phyloP scores from a whole-genome alignment of 1,140 invertebrate genomes.

The Teleogryllus occipitalis region DNA sequence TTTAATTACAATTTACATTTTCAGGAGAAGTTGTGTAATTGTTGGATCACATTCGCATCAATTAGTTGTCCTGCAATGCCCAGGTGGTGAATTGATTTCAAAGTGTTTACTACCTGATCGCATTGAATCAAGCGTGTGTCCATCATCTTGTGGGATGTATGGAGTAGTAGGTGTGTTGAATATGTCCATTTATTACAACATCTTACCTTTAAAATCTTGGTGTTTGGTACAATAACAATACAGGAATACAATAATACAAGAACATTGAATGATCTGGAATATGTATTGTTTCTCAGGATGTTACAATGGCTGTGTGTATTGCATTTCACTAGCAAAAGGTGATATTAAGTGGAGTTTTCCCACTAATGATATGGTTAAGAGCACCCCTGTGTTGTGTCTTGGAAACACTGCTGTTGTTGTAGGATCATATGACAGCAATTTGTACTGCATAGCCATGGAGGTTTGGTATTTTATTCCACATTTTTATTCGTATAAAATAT shows the following conservation, averaged over 20 bases:
- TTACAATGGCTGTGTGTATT: conserved; percentile 56
- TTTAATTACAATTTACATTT: conserved; percentile 23
- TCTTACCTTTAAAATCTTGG: background rate
- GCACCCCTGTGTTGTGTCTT: conserved; percentile 44
- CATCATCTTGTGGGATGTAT: conserved; percentile 34
- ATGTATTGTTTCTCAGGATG: conserved; percentile 41
- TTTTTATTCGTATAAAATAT: background rate
- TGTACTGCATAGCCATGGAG: conserved; percentile 49
- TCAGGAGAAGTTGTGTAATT: conserved; percentile 35
- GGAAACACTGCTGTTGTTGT: conserved; percentile 43
- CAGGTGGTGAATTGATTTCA: conserved; percentile 35
- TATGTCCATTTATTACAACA: background rate
- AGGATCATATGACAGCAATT: conserved; percentile 58
- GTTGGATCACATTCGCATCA: conserved; percentile 55
- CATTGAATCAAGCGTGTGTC: conserved; percentile 48
- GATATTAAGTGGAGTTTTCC: conserved; percentile 50
- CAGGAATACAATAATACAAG: background rate
- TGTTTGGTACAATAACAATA: background rate
- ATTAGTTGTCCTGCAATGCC: conserved; percentile 44
- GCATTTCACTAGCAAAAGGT: conserved; percentile 45
- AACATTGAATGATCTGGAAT: background rate
- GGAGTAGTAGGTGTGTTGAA: conserved; percentile 34
- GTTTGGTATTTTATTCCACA: conserved; percentile 35
- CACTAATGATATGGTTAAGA: conserved; percentile 55
- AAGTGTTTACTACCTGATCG: conserved; percentile 39